These are phyloP conservation scores for Grus americana DNA, from an alignment of 2,113 vertebrate genomes.

Conservation along the genomic window DNA sequence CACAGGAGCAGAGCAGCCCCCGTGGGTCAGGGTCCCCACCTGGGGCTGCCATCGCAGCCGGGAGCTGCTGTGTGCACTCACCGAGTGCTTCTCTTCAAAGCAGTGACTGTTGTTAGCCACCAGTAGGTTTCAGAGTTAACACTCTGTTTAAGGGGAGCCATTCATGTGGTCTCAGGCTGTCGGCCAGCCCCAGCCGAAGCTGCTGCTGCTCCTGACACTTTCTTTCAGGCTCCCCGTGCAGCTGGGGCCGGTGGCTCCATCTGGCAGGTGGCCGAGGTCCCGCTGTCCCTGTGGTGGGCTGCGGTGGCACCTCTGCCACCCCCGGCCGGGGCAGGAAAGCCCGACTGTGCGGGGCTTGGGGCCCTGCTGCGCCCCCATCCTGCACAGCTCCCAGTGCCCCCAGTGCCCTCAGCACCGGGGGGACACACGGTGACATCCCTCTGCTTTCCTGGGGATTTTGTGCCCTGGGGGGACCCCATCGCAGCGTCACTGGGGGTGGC, in stretches of 20 bases:
- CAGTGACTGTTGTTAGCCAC: fast-evolving
- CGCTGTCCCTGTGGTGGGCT: fast-evolving
- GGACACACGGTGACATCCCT: neutral
- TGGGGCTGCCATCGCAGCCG: neutral
- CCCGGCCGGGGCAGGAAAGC: neutral
- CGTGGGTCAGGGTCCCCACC: neutral
- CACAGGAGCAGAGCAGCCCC: neutral
- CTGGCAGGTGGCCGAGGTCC: neutral
- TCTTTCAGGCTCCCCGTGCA: neutral
- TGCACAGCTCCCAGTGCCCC: neutral
- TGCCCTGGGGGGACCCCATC: fast-evolving
- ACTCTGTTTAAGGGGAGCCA: neutral
- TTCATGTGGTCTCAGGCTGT: neutral
- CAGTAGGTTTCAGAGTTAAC: neutral
- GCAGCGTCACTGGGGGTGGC: fast-evolving
- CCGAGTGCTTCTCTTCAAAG: fast-evolving
- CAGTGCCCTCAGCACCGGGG: neutral
- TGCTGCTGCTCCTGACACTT: neutral
- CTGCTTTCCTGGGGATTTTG: neutral
- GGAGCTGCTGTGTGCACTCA: neutral
- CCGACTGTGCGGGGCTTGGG: fast-evolving
- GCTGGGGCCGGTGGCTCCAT: no score
- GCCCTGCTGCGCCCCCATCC: neutral
- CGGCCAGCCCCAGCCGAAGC: neutral
- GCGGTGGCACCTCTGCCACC: neutral